Evolutionary conservation across 2,888 invertebrate species (phyloP), one percentile per base, ranked within the genome.

Genomic region (Folsomia candida): DNA sequence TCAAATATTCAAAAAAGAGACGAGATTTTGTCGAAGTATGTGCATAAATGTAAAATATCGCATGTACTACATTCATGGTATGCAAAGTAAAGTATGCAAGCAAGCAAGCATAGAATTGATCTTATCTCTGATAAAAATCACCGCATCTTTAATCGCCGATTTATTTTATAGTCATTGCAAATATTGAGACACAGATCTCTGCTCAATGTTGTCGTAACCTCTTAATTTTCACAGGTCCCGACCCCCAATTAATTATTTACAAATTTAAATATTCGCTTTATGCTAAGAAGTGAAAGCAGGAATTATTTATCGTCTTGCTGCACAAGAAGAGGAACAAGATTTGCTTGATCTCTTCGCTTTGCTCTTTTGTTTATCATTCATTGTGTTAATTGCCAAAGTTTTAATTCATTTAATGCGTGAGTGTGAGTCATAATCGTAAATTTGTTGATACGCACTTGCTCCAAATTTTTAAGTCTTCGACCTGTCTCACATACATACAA

Each of bases 381-480:
- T 54, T 54, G 18, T 4, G 18, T 47, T 47, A 54, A 54, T n/a
- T 14, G 54, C 20, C n/a, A 22, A 54, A 54, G 6, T 54, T 54
- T 54, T 54, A 54, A 54, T 54, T 22, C 54, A 6, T 54, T 54
- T 54, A 54, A 54, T 54, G 54, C 54, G 54, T 54, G 54, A 54
- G 54, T 54, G 18, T 54, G 22, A 54, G 22, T 37, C 37, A 37
- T 37, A 37, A 37, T 37, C 37, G 37, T 37, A 37, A 37, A 37
- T 14, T 14, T 9, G 14, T 37, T 37, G 4, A 14, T 37, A 37
- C 37, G 37, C 37, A 37, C 37, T 37, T 37, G 37, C 37, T 37
- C 37, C 37, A 37, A 37, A 37, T 37, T 37, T 37, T 4, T 37
- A 37, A 37, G 37, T 37, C 37, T n/a, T n/a, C n/a, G n/a, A n/a